Conservation (phyloP, 23 tunicate genomes). For the Oikopleura vanhoeffeni region DNA sequence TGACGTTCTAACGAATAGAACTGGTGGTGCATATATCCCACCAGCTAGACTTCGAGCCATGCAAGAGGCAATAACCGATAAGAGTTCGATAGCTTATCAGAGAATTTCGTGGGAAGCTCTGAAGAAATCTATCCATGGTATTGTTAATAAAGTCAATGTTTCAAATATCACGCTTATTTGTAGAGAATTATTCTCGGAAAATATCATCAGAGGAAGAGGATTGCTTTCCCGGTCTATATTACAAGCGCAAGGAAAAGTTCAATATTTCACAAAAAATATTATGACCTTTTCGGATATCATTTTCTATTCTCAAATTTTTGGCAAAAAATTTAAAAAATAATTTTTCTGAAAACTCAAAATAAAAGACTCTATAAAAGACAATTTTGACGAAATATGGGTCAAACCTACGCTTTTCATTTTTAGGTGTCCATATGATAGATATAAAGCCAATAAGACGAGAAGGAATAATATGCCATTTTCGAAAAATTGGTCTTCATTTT, state of each 20-base stretch:
- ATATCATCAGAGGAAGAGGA: slow-evolving; percentile 86
- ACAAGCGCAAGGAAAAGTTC: slow-evolving; percentile 18
- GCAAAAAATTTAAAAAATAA: too few species aligned
- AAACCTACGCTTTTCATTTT: too few species aligned
- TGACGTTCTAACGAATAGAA: slow-evolving; percentile 26
- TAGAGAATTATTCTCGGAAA: slow-evolving; percentile 62
- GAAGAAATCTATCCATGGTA: slow-evolving; percentile 86
- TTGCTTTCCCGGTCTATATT: slow-evolving; percentile 45
- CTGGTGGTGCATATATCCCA: slow-evolving; percentile 94
- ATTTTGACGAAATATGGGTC: too few species aligned
- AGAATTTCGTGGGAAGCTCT: slow-evolving; percentile 90
- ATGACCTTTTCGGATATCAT: background rate
- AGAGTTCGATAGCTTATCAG: slow-evolving; percentile 61
- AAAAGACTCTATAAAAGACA: too few species aligned
- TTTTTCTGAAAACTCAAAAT: too few species aligned
- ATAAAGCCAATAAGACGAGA: too few species aligned
- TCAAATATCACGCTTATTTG: slow-evolving; percentile 64
- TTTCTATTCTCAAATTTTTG: too few species aligned
- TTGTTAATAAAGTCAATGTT: slow-evolving; percentile 79
- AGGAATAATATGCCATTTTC: too few species aligned
- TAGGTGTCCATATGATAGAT: too few species aligned
- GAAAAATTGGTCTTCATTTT: too few species aligned
- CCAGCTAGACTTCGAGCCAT: slow-evolving; percentile 73
- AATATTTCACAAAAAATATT: background rate
- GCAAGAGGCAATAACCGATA: slow-evolving; percentile 87